phyloP scores from a whole-genome alignment of 2,113 vertebrate species.

The Ailurus styani region DNA sequence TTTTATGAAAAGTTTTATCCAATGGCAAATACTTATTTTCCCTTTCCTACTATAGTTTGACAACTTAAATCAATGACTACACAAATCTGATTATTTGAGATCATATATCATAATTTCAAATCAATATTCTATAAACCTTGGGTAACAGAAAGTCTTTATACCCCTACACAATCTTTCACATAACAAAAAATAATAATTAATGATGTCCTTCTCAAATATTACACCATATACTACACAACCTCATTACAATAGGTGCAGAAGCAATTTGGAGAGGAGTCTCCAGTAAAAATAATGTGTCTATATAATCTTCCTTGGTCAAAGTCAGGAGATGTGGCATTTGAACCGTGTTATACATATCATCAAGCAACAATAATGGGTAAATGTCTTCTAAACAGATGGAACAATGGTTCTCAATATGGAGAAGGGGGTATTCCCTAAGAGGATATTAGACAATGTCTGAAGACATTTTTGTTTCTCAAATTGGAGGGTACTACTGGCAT shows the following conservation, averaged over 20 bases:
- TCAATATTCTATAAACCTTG: neutral
- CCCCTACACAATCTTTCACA: neutral
- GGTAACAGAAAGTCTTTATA: neutral
- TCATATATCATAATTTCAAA: conserved; percentile 27
- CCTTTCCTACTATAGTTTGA: neutral
- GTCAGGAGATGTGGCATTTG: neutral
- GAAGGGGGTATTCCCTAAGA: neutral
- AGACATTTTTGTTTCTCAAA: neutral
- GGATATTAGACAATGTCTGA: neutral
- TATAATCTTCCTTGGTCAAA: neutral
- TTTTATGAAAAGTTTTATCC: conserved; percentile 12
- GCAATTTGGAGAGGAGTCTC: neutral
- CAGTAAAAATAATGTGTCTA: neutral
- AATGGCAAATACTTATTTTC: neutral
- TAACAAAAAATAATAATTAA: conserved; percentile 27
- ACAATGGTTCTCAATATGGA: neutral
- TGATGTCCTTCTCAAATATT: neutral
- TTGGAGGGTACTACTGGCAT: neutral
- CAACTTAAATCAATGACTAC: neutral
- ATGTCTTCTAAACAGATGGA: neutral
- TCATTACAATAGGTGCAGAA: neutral
- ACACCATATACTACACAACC: neutral
- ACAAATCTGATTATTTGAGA: neutral
- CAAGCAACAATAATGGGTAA: neutral
- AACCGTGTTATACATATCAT: neutral